These are phyloP conservation scores for Bubalus kerabau DNA, from an alignment of 2,113 vertebrate species.

Conservation along the genomic window DNA sequence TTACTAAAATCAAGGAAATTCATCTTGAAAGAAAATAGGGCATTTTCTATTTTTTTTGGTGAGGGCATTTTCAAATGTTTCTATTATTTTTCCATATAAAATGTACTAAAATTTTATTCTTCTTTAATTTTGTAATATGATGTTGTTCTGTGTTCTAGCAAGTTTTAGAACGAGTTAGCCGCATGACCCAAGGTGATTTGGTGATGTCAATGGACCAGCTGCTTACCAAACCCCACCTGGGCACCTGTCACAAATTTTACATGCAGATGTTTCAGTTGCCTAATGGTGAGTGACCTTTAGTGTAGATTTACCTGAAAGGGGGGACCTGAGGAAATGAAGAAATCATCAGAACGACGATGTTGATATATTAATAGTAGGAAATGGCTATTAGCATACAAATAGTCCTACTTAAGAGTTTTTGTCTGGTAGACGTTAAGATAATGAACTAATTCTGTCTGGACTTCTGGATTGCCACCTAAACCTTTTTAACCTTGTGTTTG, in stretches of 20 bases:
- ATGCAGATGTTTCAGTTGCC: constrained; percentile 94
- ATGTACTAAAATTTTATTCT: not conserved
- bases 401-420: not conserved
- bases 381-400: not conserved
- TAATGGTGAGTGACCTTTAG: constrained; percentile 84
- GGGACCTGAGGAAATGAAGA: not conserved
- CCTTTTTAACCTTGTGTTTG: constrained; percentile 40
- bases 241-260: constrained; percentile 98
- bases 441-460: not conserved
- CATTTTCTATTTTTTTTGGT: not conserved
- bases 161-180: constrained; percentile 95
- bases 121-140: constrained; percentile 24
- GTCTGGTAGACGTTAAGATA: not conserved
- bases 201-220: constrained; percentile 99
- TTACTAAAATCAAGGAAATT: constrained; percentile 38
- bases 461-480: not conserved
- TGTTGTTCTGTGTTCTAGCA: constrained; percentile 82
- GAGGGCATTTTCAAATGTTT: not conserved
- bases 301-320: not conserved
- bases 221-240: constrained; percentile 95
- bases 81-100: not conserved
- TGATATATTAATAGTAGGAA: not conserved
- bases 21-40: not conserved
- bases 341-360: not conserved
- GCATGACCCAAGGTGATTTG: constrained; percentile 97